Conservation (phyloP, 2,888 invertebrate genomes). For the Drosophila pegasa region DNA sequence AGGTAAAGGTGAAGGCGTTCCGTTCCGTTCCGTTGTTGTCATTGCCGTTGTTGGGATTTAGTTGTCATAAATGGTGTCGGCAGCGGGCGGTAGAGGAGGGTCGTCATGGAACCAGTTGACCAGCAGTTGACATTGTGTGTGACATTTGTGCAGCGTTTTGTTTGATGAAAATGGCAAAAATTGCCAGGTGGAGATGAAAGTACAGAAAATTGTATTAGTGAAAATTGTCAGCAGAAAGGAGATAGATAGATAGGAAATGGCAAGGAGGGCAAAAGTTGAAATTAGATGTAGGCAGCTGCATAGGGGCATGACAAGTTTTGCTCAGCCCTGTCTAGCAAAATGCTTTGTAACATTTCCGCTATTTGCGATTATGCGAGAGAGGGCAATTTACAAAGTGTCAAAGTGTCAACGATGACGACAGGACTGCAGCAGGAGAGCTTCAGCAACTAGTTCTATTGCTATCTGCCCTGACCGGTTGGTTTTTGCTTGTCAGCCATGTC, state of each 20-base stretch:
- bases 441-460: slow-evolving; percentile 34
- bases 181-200: slow-evolving; percentile 29
- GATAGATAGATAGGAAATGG: slow-evolving; percentile 18
- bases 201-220: slow-evolving; percentile 69
- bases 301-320: neutral
- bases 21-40: slow-evolving; percentile 43
- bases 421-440: slow-evolving; percentile 37
- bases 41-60: slow-evolving; percentile 63
- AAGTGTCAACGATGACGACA: slow-evolving; percentile 73
- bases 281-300: slow-evolving; percentile 56
- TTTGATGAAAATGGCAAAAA: slow-evolving; percentile 69
- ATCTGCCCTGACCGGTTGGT: slow-evolving; percentile 8
- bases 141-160: slow-evolving; percentile 76
- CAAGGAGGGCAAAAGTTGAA: slow-evolving; percentile 61
- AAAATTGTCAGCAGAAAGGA: slow-evolving; percentile 57
- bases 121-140: slow-evolving; percentile 72
- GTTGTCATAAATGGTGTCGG: slow-evolving; percentile 76
- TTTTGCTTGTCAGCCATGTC: slow-evolving; percentile 53
- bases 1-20: slow-evolving; percentile 55
- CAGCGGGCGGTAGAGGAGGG: slow-evolving; percentile 14
- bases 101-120: slow-evolving; percentile 65
- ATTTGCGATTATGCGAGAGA: slow-evolving; percentile 73
- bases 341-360: slow-evolving; percentile 75
- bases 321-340: slow-evolving; percentile 48
- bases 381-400: slow-evolving; percentile 82